These are phyloP conservation scores for Steatocranus sp. DNA, from an alignment of 2,797 vertebrate species.

Conservation along the genomic window DNA sequence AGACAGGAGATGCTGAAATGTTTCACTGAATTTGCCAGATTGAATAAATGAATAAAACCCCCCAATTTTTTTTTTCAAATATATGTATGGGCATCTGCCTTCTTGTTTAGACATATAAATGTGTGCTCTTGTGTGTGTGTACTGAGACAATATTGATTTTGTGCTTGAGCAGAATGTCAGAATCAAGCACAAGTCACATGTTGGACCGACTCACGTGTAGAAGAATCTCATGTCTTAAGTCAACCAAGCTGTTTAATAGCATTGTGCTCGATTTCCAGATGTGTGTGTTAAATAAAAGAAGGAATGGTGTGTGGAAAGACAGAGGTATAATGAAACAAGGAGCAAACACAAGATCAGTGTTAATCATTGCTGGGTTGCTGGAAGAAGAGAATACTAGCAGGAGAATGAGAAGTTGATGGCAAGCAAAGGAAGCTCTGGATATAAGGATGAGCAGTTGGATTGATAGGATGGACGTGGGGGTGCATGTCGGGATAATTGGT, in stretches of 20 bases:
- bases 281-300: not conserved
- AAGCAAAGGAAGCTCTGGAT: conserved; percentile 29
- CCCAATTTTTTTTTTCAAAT: not conserved
- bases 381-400: conserved; percentile 23
- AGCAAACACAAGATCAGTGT: conserved; percentile 14
- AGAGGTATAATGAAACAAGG: not conserved
- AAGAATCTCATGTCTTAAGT: not conserved
- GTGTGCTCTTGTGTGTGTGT: not conserved
- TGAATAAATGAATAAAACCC: not conserved
- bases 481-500: conserved; percentile 45
- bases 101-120: not conserved
- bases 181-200: conserved; percentile 1
- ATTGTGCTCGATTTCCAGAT: conserved; percentile 7
- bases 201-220: not conserved
- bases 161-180: not conserved
- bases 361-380: conserved; percentile 14
- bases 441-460: not conserved
- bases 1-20: not conserved
- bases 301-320: conserved; percentile 19
- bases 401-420: conserved; percentile 38
- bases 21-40: conserved; percentile 1
- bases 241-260: conserved; percentile 4
- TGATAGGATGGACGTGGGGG: conserved; percentile 14
- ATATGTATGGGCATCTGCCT: not conserved
- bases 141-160: not conserved